phyloP scores from a whole-genome alignment of 1,140 invertebrate genomes.

The Zaprionus gabonicus region DNA sequence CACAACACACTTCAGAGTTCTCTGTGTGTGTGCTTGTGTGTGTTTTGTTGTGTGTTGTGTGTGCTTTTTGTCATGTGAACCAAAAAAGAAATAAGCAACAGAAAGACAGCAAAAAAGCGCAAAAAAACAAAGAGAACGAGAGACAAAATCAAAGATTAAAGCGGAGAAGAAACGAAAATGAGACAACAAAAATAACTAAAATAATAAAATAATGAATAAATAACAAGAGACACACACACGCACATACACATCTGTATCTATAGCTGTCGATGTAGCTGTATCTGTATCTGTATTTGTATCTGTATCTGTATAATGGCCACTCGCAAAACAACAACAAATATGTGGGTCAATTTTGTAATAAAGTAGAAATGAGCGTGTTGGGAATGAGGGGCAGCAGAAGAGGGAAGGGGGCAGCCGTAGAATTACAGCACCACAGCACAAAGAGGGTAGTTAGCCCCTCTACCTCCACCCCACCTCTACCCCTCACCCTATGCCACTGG shows the following conservation, averaged over 20 bases:
- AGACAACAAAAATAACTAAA: constrained; percentile 52
- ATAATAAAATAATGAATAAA: constrained; percentile 82
- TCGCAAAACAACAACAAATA: constrained; percentile 60
- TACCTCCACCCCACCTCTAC: background rate
- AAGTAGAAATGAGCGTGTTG: constrained; percentile 56
- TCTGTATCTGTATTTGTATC: constrained; percentile 22
- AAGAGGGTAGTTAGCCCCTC: constrained; percentile 6
- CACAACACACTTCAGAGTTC: constrained; percentile 52
- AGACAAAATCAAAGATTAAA: constrained; percentile 35
- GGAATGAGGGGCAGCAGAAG: background rate
- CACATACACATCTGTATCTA: constrained; percentile 17
- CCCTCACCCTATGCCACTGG: background rate
- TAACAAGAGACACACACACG: constrained; percentile 58
- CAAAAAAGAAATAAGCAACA: constrained; percentile 3
- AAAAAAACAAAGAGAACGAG: constrained; percentile 43
- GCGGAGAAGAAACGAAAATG: constrained; percentile 24
- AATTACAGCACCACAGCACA: constrained; percentile 35
- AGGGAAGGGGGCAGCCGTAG: constrained; percentile 35
- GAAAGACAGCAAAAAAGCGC: constrained; percentile 24
- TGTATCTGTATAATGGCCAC: constrained; percentile 49
- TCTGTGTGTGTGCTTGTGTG: background rate
- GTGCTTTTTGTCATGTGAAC: constrained; percentile 36
- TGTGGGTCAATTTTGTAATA: constrained; percentile 82
- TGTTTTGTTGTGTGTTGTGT: constrained; percentile 24
- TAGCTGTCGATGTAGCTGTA: constrained; percentile 57